A percentile compares a stretch with the other conserved stretches of the same genome.
Conservation (phyloP, 1,140 invertebrate genomes). For the Bombus consobrinus region DNA sequence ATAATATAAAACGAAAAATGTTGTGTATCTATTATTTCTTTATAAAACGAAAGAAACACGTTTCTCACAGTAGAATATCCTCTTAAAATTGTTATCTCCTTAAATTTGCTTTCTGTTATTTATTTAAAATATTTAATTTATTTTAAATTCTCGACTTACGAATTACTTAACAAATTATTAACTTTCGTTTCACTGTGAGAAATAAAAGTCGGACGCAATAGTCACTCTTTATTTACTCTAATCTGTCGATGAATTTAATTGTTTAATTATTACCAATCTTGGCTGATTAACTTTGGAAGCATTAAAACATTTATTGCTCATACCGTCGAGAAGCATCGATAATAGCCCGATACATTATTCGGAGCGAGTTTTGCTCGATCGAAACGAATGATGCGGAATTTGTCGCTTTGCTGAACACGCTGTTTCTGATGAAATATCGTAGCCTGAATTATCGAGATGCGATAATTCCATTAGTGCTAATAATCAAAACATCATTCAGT, state of each 20-base stretch:
- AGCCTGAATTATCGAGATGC: background rate
- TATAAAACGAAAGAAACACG: too few species aligned
- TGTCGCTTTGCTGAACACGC: background rate
- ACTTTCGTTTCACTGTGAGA: background rate
- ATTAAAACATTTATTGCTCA: constrained; percentile 28
- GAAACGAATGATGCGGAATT: too few species aligned
- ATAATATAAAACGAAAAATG: too few species aligned
- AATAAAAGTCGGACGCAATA: background rate
- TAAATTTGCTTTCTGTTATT: too few species aligned
- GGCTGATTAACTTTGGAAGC: constrained; percentile 12
- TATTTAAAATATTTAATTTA: too few species aligned
- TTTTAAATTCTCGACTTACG: too few species aligned
- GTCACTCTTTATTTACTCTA: background rate
- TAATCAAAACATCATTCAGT: background rate
- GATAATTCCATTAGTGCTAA: background rate
- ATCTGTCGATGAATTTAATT: background rate
- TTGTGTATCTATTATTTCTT: too few species aligned
- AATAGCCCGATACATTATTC: constrained; percentile 11
- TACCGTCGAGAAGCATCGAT: background rate
- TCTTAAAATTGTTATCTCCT: too few species aligned
- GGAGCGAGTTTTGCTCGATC: background rate
- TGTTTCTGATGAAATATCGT: background rate
- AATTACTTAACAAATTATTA: too few species aligned
- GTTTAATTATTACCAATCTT: constrained; percentile 27
- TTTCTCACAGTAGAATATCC: too few species aligned